A percentile compares a stretch with the other conserved stretches of the same genome.
These are phyloP conservation scores for Mobula birostris DNA, from an alignment of 2,113 vertebrate species.

Conservation along the genomic window DNA sequence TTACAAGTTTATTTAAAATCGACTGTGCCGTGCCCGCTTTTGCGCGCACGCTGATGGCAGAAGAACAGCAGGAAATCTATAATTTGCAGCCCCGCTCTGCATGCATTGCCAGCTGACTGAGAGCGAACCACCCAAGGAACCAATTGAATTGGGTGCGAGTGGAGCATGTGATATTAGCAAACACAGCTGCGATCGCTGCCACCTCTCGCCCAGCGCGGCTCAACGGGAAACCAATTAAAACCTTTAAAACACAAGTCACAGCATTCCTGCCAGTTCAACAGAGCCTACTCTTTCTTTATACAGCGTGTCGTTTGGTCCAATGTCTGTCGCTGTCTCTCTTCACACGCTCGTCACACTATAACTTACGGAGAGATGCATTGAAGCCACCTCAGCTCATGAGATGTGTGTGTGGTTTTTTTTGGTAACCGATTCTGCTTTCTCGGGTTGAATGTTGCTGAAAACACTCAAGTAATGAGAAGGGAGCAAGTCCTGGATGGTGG, in stretches of 20 bases:
- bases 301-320: neutral
- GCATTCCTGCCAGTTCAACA: slow-evolving; percentile 28
- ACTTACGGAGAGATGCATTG: slow-evolving; percentile 8
- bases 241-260: slow-evolving; percentile 32
- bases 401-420: neutral
- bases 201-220: slow-evolving; percentile 21
- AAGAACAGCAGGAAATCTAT: neutral
- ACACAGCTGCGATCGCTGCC: slow-evolving; percentile 10
- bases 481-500: too few relatives aligned
- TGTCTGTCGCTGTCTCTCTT: neutral
- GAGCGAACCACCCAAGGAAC: slow-evolving; percentile 18
- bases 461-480: neutral
- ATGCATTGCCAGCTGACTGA: neutral
- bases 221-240: slow-evolving; percentile 37
- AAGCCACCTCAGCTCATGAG: neutral
- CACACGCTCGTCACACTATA: neutral
- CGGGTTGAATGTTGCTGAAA: neutral
- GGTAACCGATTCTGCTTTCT: neutral
- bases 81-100: neutral
- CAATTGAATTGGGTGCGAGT: slow-evolving; percentile 14
- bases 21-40: neutral
- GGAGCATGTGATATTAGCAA: slow-evolving; percentile 23
- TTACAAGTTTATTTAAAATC: neutral
- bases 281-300: neutral
- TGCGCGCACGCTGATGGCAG: neutral